phyloP scores from a whole-genome alignment of 2,797 vertebrate species.

The Enteromius trimaculatus region DNA sequence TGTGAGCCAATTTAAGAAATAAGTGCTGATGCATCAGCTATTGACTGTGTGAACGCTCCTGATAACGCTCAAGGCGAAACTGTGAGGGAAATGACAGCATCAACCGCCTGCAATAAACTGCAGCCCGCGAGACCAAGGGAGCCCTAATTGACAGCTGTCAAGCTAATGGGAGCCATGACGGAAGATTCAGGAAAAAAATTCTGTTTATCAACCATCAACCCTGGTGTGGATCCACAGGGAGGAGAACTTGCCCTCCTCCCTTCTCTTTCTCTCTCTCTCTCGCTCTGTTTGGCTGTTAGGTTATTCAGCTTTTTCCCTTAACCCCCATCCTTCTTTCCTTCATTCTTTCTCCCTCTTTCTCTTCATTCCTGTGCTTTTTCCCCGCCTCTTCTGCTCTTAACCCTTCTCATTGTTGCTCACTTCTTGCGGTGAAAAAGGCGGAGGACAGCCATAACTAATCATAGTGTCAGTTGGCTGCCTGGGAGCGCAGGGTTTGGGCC shows the following conservation, averaged over 20 bases:
- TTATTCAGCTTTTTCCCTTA: slow-evolving; percentile 69
- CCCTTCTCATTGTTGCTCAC: slow-evolving; percentile 68
- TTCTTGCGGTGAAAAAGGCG: slow-evolving; percentile 70
- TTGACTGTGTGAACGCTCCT: slow-evolving; percentile 92
- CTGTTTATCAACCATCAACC: slow-evolving; percentile 86
- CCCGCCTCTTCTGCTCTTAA: slow-evolving; percentile 60
- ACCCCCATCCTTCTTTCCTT: slow-evolving; percentile 62
- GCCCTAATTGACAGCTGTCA: slow-evolving; percentile 98
- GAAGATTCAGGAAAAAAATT: slow-evolving; percentile 88
- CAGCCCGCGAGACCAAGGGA: slow-evolving; percentile 92
- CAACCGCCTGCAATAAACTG: slow-evolving; percentile 95
- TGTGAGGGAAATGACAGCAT: slow-evolving; percentile 96
- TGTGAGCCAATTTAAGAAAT: slow-evolving; percentile 96
- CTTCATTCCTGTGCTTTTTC: slow-evolving; percentile 71
- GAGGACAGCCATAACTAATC: slow-evolving; percentile 87
- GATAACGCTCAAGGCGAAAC: slow-evolving; percentile 96
- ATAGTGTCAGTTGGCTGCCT: slow-evolving; percentile 85
- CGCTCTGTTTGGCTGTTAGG: slow-evolving; percentile 52
- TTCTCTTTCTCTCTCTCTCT: slow-evolving; percentile 51
- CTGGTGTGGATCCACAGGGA: slow-evolving; percentile 75
- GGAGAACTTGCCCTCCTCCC: slow-evolving; percentile 65
- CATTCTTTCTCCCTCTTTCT: slow-evolving; percentile 62
- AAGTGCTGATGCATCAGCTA: slow-evolving; percentile 98
- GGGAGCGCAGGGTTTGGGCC: slow-evolving; percentile 78
- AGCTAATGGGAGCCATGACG: slow-evolving; percentile 91